Conservation (phyloP, 1,140 invertebrate genomes). For the Amyelois transitella region DNA sequence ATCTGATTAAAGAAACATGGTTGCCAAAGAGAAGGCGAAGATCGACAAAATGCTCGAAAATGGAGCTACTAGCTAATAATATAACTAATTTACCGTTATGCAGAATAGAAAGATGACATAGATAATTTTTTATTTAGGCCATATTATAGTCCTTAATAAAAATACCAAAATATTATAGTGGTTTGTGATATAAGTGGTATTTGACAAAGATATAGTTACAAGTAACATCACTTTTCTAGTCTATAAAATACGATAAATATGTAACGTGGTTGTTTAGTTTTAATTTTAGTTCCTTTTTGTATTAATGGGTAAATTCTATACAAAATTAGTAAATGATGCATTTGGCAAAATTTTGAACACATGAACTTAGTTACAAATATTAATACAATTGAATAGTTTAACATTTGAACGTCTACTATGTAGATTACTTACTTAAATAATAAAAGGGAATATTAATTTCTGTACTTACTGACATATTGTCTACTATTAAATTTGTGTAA, state of each 20-base stretch:
- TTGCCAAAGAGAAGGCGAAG: constrained; percentile 51
- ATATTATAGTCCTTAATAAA: constrained; percentile 5
- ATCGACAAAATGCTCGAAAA: constrained; percentile 33
- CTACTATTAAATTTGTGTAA: too few species aligned
- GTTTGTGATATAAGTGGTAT: neutral
- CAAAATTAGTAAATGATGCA: too few species aligned
- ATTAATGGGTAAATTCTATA: too few species aligned
- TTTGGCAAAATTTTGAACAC: too few species aligned
- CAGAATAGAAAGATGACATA: constrained; percentile 34
- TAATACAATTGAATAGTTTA: too few species aligned
- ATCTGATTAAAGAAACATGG: constrained; percentile 88
- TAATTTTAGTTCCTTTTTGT: too few species aligned
- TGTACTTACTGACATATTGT: too few species aligned
- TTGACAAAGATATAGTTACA: neutral
- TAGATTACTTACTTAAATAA: too few species aligned
- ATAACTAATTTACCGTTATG: constrained; percentile 17
- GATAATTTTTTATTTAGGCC: constrained; percentile 3
- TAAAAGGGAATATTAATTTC: too few species aligned
- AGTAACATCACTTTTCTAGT: neutral
- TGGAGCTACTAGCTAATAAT: constrained; percentile 28
- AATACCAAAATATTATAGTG: neutral
- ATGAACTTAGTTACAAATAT: too few species aligned
- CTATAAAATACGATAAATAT: neutral
- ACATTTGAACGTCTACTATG: too few species aligned
- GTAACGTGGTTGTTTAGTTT: too few species aligned